Conservation (phyloP, 2,113 vertebrate species). For the Amblyornis subalaris region DNA sequence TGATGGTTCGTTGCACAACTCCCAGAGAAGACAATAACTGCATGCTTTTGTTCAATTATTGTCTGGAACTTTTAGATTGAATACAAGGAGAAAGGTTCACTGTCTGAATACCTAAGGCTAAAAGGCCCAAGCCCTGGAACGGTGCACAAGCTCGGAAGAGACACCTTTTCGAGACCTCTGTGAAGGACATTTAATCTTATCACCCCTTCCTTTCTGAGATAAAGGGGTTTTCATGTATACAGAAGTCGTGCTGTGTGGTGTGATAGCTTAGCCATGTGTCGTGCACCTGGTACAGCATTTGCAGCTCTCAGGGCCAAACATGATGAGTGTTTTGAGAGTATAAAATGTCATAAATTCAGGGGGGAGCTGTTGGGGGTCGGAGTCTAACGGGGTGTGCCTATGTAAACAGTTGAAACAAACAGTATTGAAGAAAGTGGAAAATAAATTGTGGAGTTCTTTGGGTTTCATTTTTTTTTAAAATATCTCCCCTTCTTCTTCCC, state of each 20-base stretch:
- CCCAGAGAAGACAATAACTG: neutral
- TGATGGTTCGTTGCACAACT: neutral
- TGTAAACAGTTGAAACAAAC: neutral
- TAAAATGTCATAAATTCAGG: neutral
- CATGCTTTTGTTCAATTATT: neutral
- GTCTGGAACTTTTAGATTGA: neutral
- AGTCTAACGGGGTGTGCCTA: neutral
- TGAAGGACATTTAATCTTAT: constrained; percentile 23
- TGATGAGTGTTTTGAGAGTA: neutral
- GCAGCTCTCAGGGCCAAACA: neutral
- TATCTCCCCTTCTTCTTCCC: neutral
- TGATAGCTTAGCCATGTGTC: neutral
- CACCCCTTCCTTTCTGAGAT: neutral
- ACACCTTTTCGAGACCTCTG: neutral
- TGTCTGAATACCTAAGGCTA: neutral
- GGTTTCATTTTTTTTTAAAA: neutral
- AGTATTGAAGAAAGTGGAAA: neutral
- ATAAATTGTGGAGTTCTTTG: neutral
- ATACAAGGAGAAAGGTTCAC: neutral
- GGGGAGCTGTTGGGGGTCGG: neutral
- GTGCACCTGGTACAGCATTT: neutral
- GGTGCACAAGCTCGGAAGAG: neutral
- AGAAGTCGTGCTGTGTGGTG: neutral
- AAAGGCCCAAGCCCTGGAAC: neutral
- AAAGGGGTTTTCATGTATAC: neutral